Base-by-base conservation (phyloP, 2,113 vertebrate genomes). In the Hippocampus comes region DNA sequence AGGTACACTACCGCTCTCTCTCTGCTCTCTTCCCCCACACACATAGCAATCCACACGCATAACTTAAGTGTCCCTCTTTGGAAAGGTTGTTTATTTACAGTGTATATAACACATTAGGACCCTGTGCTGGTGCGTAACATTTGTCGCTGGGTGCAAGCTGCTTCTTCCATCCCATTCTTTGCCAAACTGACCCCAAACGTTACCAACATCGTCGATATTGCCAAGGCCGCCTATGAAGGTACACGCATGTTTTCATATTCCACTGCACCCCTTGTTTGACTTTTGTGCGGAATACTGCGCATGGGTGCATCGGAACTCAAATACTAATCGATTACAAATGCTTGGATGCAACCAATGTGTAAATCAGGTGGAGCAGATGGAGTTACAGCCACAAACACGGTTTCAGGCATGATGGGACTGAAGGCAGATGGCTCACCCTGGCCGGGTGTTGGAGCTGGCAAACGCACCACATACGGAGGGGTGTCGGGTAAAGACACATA, bases 141-240 rank as follows among this genome's bases (percentile, higher is more conserved):
- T 92, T 99, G 97, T 83, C 94, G 94, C 68, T 98, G 96, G 96
- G 94, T 99, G 75, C 94, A 95, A 72, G 94, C 93, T 88, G 93
- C 97, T 88, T 88, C 93, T 89, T 91, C 46, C 79, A 89, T 98
- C 85, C 95, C 96, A 0, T 98, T 99, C 91, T 98, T 98, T 89
- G 97, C 96, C 93, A 99, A 98, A 82, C 90, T 98, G 92, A 98
- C 96, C 86, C 95, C 96, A 84, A 97, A 97, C 79, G 95, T 99
- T 78, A 96, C 95, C 67, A 92, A 95, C 83, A 93, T 97, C 67
- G 94, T 95, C 71, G 95, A 93, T 89, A 97, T 97, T 27, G 96
- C 95, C 48, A 88, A 78, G 88, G 96, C 96, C 76, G 94, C 95
- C 0, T 89, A 91, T 57, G 96, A 97, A 94, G 96, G 97, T 97